phyloP scores from a whole-genome alignment of 2,797 vertebrate species.

The Poeciliopsis presidionis region DNA sequence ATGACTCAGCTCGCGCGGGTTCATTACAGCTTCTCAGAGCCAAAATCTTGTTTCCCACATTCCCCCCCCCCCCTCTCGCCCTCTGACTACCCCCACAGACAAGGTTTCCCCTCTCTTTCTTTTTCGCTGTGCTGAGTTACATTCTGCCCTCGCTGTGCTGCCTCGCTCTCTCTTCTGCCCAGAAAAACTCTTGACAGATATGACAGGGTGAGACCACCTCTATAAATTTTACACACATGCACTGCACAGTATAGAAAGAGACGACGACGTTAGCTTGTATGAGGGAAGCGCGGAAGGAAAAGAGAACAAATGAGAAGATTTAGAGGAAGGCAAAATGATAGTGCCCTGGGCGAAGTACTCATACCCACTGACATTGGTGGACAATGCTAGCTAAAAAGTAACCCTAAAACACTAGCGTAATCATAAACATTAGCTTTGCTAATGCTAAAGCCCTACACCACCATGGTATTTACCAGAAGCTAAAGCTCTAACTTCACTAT shows the following conservation, averaged over 20 bases:
- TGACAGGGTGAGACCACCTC: constrained; percentile 24
- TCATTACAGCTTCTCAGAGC: constrained; percentile 35
- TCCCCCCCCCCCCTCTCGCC: too few relatives aligned
- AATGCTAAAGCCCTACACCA: too few relatives aligned
- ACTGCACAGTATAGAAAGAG: constrained; percentile 30
- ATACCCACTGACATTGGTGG: too few relatives aligned
- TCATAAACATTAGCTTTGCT: too few relatives aligned
- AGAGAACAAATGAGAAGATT: constrained; percentile 39
- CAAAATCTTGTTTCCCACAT: constrained; percentile 43
- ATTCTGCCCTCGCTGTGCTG: constrained; percentile 29
- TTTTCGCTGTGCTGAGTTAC: constrained; percentile 30
- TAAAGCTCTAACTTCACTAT: neutral
- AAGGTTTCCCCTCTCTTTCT: constrained; percentile 48
- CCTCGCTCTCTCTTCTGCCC: constrained; percentile 32
- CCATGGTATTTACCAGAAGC: too few relatives aligned
- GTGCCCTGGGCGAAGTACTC: too few relatives aligned
- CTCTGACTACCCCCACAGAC: constrained; percentile 4
- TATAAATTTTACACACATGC: constrained; percentile 29
- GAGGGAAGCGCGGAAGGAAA: constrained; percentile 22
- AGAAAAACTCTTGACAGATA: constrained; percentile 42
- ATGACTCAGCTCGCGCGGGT: constrained; percentile 51
- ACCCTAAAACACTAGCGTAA: too few relatives aligned
- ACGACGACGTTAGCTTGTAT: constrained; percentile 22
- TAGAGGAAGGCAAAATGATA: neutral
- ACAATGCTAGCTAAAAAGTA: too few relatives aligned